phyloP scores from a whole-genome alignment of 2,113 vertebrate genomes.

The Andinoacara biseriatus region DNA sequence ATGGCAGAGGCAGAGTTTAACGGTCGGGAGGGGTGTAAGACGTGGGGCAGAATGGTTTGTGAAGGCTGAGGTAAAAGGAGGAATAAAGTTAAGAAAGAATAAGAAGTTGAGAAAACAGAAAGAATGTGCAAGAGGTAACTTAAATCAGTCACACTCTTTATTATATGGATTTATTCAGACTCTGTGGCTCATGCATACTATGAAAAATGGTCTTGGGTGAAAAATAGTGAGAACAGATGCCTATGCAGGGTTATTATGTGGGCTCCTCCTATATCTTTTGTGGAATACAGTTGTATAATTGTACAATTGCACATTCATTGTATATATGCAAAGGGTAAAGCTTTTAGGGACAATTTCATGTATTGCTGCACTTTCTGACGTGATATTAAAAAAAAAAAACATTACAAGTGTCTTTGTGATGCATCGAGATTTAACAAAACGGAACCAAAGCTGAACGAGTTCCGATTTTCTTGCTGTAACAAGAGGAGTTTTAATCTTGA shows the following conservation, averaged over 20 bases:
- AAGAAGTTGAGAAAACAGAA: neutral
- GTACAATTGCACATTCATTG: neutral
- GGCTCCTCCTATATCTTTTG: neutral
- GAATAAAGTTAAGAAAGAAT: neutral
- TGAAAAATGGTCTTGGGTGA: neutral
- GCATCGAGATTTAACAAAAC: slow-evolving; percentile 2
- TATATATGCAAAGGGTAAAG: neutral
- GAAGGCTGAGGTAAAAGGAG: neutral
- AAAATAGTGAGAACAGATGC: neutral
- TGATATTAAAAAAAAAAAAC: neutral
- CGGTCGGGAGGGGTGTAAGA: neutral
- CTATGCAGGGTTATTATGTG: neutral
- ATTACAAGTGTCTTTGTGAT: slow-evolving; percentile 15
- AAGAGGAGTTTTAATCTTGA: slow-evolving; percentile 21
- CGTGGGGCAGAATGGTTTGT: slow-evolving; percentile 17
- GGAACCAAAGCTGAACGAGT: slow-evolving; percentile 22
- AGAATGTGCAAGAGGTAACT: neutral
- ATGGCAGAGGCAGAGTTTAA: slow-evolving; percentile 21
- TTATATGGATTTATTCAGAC: neutral
- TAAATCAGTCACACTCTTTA: neutral
- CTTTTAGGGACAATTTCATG: neutral
- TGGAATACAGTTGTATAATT: neutral
- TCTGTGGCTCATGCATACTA: neutral
- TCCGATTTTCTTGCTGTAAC: neutral
- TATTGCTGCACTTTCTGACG: neutral